Evolutionary conservation across 1,140 invertebrate genomes (phyloP).

Genomic region (Platyura marginata): DNA sequence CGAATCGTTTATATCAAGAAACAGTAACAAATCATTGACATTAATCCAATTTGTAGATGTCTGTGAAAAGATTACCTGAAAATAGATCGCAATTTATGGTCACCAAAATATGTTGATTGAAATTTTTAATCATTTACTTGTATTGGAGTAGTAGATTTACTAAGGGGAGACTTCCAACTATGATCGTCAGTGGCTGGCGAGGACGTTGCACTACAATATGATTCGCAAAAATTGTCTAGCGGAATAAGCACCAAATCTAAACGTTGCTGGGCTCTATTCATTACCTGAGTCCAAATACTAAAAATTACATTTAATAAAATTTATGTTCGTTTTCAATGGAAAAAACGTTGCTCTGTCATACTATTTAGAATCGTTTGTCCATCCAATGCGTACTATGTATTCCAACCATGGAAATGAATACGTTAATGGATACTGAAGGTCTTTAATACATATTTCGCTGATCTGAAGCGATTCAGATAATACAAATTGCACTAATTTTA

Average conservation of each 20-base stretch:
- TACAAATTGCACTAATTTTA: slow-evolving; percentile 77
- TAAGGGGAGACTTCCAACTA: slow-evolving; percentile 20
- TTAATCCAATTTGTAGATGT: slow-evolving; percentile 71
- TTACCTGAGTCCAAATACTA: slow-evolving; percentile 76
- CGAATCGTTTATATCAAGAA: slow-evolving; percentile 38
- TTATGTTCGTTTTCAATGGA: slow-evolving; percentile 1
- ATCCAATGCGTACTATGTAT: slow-evolving; percentile 83
- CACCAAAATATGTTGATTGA: no score
- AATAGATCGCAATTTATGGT: no score
- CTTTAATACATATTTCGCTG: slow-evolving; percentile 41
- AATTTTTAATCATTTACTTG: no score
- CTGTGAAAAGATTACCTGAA: slow-evolving; percentile 54
- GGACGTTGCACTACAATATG: slow-evolving; percentile 31
- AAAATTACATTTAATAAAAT: slow-evolving; percentile 16
- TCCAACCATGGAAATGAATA: slow-evolving; percentile 81
- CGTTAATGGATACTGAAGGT: slow-evolving; percentile 51
- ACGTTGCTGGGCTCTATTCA: slow-evolving; percentile 70
- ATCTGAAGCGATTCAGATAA: slow-evolving; percentile 45
- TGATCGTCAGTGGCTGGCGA: slow-evolving; percentile 21
- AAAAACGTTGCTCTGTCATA: slow-evolving; percentile 30
- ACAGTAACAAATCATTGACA: slow-evolving; percentile 75
- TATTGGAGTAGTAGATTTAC: slow-evolving; percentile 17
- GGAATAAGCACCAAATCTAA: slow-evolving; percentile 58
- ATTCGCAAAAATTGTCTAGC: slow-evolving; percentile 50
- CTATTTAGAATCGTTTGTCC: slow-evolving; percentile 77